Conservation (phyloP, 2,888 invertebrate genomes). For the Nematopogon swammerdamellus region DNA sequence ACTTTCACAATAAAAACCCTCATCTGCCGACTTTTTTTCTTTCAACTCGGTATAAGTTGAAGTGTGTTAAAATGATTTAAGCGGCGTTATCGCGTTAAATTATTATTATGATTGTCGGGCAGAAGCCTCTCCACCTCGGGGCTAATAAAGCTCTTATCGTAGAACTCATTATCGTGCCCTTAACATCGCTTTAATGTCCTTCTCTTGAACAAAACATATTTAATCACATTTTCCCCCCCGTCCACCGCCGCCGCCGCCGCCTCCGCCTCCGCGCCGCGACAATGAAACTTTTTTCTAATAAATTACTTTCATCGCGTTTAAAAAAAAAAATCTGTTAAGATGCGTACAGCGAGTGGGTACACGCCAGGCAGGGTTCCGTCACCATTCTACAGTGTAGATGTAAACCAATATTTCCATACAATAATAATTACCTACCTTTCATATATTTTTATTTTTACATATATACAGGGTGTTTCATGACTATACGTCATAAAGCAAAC, state of each 20-base stretch:
- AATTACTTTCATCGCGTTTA: not conserved
- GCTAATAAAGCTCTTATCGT: constrained; percentile 58
- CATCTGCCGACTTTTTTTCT: not conserved
- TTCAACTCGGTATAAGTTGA: constrained; percentile 10
- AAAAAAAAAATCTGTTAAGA: not conserved
- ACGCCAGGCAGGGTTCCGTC: not conserved
- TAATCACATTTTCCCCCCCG: constrained; percentile 51
- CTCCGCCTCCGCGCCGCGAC: too few species aligned
- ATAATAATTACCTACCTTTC: too few species aligned
- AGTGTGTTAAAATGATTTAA: constrained; percentile 56
- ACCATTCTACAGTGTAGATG: too few species aligned
- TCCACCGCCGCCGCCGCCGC: too few species aligned
- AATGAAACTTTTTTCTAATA: constrained; percentile 27
- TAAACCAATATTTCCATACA: too few species aligned
- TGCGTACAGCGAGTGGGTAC: not conserved
- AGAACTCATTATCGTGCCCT: constrained; percentile 58
- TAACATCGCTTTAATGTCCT: constrained; percentile 58
- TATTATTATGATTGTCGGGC: constrained; percentile 38
- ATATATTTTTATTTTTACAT: too few species aligned
- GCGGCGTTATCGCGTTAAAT: constrained; percentile 41
- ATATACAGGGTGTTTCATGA: too few species aligned
- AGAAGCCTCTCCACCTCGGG: constrained; percentile 22
- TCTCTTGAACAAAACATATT: constrained; percentile 59
- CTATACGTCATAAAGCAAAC: too few species aligned
- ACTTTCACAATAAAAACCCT: too few species aligned